Percentiles rank a stretch among this genome's conserved stretches.
These are phyloP conservation scores for Etheostoma cragini DNA, from an alignment of 2,113 vertebrate species.

Conservation along the genomic window DNA sequence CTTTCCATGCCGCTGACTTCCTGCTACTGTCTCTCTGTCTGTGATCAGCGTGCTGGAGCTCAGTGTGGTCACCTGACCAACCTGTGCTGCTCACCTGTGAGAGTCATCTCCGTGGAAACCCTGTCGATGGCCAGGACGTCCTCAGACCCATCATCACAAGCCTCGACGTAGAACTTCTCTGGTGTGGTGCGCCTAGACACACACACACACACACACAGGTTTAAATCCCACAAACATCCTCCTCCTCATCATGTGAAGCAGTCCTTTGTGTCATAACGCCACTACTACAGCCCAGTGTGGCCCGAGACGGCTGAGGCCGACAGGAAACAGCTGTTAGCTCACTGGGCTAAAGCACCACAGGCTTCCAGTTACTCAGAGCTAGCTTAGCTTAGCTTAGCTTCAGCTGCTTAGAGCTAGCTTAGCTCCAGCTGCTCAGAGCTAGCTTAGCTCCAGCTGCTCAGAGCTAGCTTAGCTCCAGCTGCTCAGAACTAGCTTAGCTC, in stretches of 20 bases:
- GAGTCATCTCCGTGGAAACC: conserved; percentile 93
- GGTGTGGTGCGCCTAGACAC: conserved; percentile 88
- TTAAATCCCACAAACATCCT: neutral
- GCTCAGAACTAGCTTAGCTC: too few species aligned
- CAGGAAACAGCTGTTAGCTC: too few species aligned
- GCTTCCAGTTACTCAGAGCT: too few species aligned
- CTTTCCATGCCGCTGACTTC: too few species aligned
- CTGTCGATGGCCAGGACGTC: conserved; percentile 94
- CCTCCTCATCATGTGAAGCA: neutral
- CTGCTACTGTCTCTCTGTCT: neutral
- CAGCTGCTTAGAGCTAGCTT: too few species aligned
- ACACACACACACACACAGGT: neutral
- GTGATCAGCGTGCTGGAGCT: neutral
- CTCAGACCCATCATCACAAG: conserved; percentile 89
- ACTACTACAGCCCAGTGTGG: neutral
- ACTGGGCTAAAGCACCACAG: too few species aligned
- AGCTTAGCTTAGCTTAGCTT: too few species aligned
- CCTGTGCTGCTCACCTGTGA: conserved; percentile 85
- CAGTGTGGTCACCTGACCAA: neutral
- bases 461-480: too few species aligned
- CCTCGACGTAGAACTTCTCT: conserved; percentile 95
- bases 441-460: too few species aligned
- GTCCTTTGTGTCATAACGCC: neutral
- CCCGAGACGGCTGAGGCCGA: too few species aligned
- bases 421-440: too few species aligned